A percentile compares a stretch with the other conserved stretches of the same genome.
Evolutionary conservation across 2,797 vertebrate genomes (phyloP).

Genomic region (Syngnathus rostellatus): DNA sequence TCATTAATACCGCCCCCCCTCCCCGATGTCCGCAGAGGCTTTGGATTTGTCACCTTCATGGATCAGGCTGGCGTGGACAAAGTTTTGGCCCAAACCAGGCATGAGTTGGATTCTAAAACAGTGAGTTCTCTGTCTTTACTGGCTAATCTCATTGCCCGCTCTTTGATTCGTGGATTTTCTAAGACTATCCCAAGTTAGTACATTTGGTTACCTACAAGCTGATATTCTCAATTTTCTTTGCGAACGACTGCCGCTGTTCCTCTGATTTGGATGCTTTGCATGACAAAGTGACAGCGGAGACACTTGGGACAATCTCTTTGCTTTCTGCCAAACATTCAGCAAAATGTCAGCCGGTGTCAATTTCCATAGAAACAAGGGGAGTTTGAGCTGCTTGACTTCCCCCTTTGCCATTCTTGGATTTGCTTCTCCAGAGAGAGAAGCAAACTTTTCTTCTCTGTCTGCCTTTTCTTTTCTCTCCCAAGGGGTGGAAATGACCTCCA

Average conservation of each 20-base stretch:
- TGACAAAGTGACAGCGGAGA: constrained; percentile 23
- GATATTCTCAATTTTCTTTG: not conserved
- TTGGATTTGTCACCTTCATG: constrained; percentile 97
- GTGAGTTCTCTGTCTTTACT: constrained; percentile 76
- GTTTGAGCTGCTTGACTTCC: constrained; percentile 40
- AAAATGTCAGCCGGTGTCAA: constrained; percentile 65
- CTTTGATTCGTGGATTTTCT: constrained; percentile 54
- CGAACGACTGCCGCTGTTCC: constrained; percentile 6
- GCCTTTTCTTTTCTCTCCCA: constrained; percentile 19
- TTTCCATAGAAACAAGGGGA: constrained; percentile 68
- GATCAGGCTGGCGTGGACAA: constrained; percentile 98
- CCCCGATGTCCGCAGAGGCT: constrained; percentile 75
- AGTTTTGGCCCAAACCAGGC: constrained; percentile 93
- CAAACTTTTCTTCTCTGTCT: constrained; percentile 25
- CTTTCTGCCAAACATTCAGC: constrained; percentile 51
- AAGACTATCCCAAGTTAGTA: constrained; percentile 40
- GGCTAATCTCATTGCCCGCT: constrained; percentile 47
- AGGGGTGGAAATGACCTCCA: constrained; percentile 34
- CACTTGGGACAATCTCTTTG: constrained; percentile 45
- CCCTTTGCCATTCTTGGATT: constrained; percentile 53
- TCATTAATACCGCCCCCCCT: constrained; percentile 33
- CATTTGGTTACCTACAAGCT: constrained; percentile 27
- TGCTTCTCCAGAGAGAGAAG: constrained; percentile 40
- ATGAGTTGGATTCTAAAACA: constrained; percentile 98
- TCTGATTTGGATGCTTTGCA: constrained; percentile 18